These are phyloP conservation scores for Gasterosteus nipponicus DNA, from an alignment of 2,113 vertebrate species.

Conservation along the genomic window DNA sequence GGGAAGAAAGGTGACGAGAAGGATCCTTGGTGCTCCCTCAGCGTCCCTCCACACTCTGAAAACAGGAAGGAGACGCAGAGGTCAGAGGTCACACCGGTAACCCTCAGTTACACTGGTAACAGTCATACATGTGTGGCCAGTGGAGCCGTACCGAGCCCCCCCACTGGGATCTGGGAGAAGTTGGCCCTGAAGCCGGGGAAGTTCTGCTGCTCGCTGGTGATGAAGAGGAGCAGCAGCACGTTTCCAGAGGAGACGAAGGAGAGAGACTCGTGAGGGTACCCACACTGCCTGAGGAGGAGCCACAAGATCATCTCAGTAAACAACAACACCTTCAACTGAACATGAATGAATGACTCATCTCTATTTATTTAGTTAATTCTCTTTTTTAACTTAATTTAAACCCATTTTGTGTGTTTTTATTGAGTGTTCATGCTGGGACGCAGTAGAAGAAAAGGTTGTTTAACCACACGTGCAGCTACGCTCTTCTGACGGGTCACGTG, in stretches of 20 bases:
- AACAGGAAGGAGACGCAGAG: neutral
- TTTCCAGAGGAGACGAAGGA: slow-evolving; percentile 93
- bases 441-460: no score
- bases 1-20: slow-evolving; percentile 90
- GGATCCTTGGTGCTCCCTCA: slow-evolving; percentile 77
- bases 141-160: no score
- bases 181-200: slow-evolving; percentile 89
- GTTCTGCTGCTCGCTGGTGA: slow-evolving; percentile 85
- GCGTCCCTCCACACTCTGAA: slow-evolving; percentile 86
- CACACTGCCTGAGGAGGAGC: slow-evolving; percentile 85
- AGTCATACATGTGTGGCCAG: no score
- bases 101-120: neutral
- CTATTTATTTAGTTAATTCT: neutral
- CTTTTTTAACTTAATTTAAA: neutral
- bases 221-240: slow-evolving; percentile 87
- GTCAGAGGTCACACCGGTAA: neutral
- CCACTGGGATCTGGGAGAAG: slow-evolving; percentile 86
- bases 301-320: neutral
- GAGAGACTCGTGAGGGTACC: slow-evolving; percentile 85
- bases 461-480: no score
- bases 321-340: neutral
- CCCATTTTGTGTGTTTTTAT: no score
- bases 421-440: no score
- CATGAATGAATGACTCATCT: no score
- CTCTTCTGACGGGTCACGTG: no score